phyloP scores from a whole-genome alignment of 2,113 vertebrate species.

The Neolamprologus falcicula region DNA sequence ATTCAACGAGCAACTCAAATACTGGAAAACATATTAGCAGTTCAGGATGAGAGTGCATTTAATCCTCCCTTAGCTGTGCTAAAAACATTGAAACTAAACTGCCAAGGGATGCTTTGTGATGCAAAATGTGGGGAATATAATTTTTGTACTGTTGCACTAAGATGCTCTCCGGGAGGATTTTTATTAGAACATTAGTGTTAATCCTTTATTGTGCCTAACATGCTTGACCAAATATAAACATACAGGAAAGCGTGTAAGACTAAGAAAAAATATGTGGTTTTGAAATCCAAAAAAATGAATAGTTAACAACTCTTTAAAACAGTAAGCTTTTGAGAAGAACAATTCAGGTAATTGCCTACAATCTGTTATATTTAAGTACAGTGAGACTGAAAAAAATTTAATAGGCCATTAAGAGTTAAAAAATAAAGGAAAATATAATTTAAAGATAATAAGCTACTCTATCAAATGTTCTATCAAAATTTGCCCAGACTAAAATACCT shows the following conservation, averaged over 20 bases:
- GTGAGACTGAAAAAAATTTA: background rate
- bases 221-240: background rate
- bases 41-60: background rate
- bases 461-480: background rate
- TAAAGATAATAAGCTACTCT: background rate
- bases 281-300: background rate
- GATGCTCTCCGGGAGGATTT: background rate
- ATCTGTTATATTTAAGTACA: background rate
- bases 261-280: background rate
- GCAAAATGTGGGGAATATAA: background rate
- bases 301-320: background rate
- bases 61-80: background rate
- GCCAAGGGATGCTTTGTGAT: background rate
- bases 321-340: background rate
- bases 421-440: background rate
- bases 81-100: background rate
- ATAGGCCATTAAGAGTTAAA: background rate
- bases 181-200: constrained; percentile 3
- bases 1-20: background rate
- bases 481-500: background rate
- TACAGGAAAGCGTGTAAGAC: background rate
- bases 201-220: background rate
- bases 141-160: constrained; percentile 9
- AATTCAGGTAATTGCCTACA: background rate
- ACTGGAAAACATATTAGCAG: background rate